Evolutionary conservation across 1,140 invertebrate species (phyloP).

Genomic region (Drosophila athabasca): DNA sequence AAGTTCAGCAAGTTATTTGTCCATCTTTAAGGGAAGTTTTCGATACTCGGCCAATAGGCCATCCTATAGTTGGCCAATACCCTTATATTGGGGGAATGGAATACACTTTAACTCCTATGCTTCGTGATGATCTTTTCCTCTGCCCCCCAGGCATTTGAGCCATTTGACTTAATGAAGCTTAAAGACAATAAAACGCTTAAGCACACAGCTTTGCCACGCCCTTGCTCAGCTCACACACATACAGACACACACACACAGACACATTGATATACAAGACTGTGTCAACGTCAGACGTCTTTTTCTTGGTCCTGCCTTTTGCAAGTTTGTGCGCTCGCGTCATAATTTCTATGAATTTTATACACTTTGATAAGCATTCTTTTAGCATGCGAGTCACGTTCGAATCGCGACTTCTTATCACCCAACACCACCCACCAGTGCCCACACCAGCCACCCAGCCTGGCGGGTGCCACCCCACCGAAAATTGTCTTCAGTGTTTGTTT

Average conservation of each 20-base stretch:
- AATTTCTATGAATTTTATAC: conserved; percentile 82
- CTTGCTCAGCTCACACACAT: background rate
- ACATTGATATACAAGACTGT: conserved; percentile 31
- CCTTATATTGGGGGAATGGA: no score
- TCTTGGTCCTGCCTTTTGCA: conserved; percentile 27
- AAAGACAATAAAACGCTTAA: conserved; percentile 81
- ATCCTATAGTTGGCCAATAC: no score
- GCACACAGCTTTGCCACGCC: conserved; percentile 54
- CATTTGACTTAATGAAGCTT: conserved; percentile 82
- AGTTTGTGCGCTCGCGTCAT: conserved; percentile 68
- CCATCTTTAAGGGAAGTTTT: no score
- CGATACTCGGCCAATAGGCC: no score
- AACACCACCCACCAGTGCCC: conserved; percentile 7
- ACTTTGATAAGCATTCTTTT: conserved; percentile 78
- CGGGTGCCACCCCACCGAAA: background rate
- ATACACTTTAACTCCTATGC: background rate
- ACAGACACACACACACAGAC: background rate
- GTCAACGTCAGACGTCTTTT: conserved; percentile 56
- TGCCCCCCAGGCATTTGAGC: conserved; percentile 62
- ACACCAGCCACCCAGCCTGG: background rate
- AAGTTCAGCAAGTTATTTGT: no score
- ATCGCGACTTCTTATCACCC: conserved; percentile 9
- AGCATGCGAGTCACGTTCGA: conserved; percentile 75
- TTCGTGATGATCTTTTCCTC: conserved; percentile 18
- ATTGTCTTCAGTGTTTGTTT: conserved; percentile 56